phyloP scores from a whole-genome alignment of 2,888 invertebrate genomes.

The Mesorhabditis belari region DNA sequence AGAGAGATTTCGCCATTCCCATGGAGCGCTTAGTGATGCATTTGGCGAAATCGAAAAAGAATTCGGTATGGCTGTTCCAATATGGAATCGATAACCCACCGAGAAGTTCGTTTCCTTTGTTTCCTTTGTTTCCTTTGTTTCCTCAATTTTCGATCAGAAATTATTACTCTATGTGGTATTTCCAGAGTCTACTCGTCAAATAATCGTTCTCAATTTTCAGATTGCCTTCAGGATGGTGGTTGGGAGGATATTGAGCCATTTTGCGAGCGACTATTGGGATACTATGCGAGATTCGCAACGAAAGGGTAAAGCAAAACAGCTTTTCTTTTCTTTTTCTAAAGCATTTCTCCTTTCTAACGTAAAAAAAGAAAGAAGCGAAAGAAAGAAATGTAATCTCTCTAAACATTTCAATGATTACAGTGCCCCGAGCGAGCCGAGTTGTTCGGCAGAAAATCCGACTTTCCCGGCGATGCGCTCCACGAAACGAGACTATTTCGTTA shows the following conservation, averaged over 20 bases:
- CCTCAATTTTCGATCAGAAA: no score
- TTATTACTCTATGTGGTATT: no score
- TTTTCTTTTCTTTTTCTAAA: no score
- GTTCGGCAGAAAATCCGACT: neutral
- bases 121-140: no score
- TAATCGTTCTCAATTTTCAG: neutral
- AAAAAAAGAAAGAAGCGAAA: no score
- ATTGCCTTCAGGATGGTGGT: slow-evolving; percentile 5
- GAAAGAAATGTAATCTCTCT: no score
- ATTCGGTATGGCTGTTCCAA: slow-evolving; percentile 12
- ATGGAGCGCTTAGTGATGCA: slow-evolving; percentile 6
- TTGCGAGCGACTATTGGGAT: slow-evolving; percentile 8
- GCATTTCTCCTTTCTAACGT: no score
- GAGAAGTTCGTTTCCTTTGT: neutral
- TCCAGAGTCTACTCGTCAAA: no score
- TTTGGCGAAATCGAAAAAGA: slow-evolving; percentile 7
- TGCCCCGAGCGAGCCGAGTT: slow-evolving; percentile 1
- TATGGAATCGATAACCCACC: slow-evolving; percentile 8
- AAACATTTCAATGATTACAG: no score
- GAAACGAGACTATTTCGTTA: slow-evolving; percentile 3
- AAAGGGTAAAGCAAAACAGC: slow-evolving; percentile 4
- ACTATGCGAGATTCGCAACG: slow-evolving; percentile 11
- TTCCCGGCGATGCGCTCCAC: neutral
- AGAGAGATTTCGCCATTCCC: slow-evolving; percentile 9
- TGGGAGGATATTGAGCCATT: slow-evolving; percentile 8